Evolutionary conservation across 2,888 invertebrate genomes (phyloP).

Genomic region (Hecatera dysodea): DNA sequence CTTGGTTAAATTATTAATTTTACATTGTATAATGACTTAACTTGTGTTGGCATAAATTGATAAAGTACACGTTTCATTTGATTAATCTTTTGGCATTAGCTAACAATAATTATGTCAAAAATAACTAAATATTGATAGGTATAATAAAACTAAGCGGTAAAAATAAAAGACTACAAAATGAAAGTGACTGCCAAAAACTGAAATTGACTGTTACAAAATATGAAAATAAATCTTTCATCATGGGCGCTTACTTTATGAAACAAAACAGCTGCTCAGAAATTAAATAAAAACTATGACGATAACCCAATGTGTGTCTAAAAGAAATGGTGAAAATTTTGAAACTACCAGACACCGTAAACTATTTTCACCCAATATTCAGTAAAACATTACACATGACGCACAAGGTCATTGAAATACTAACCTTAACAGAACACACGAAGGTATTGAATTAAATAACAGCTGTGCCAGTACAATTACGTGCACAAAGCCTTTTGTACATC

Average conservation of each 20-base stretch:
- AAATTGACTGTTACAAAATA: conserved; percentile 32
- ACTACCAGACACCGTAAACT: not conserved
- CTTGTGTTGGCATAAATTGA: not conserved
- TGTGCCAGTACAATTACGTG: not conserved
- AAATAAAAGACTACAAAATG: conserved; percentile 1
- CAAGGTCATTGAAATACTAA: not conserved
- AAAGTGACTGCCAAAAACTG: conserved; percentile 22
- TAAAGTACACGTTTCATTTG: not conserved
- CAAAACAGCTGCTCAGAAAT: conserved; percentile 20
- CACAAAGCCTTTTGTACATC: conserved; percentile 35
- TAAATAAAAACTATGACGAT: conserved; percentile 10
- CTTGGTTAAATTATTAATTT: conserved; percentile 10
- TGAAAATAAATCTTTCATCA: conserved; percentile 31
- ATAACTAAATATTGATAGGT: not conserved
- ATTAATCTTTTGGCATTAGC: not conserved
- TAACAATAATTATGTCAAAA: not conserved
- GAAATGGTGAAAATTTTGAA: conserved; percentile 4
- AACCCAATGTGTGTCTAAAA: not conserved
- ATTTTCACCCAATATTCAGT: not conserved
- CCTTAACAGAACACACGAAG: not conserved
- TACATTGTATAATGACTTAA: conserved; percentile 11
- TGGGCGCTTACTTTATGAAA: conserved; percentile 11
- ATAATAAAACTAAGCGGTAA: not conserved
- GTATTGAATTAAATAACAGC: conserved; percentile 10
- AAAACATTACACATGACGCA: not conserved